A percentile compares a stretch with the other conserved stretches of the same genome.
Evolutionary conservation across 2,113 vertebrate genomes (phyloP).

Genomic region (Cariama cristata): DNA sequence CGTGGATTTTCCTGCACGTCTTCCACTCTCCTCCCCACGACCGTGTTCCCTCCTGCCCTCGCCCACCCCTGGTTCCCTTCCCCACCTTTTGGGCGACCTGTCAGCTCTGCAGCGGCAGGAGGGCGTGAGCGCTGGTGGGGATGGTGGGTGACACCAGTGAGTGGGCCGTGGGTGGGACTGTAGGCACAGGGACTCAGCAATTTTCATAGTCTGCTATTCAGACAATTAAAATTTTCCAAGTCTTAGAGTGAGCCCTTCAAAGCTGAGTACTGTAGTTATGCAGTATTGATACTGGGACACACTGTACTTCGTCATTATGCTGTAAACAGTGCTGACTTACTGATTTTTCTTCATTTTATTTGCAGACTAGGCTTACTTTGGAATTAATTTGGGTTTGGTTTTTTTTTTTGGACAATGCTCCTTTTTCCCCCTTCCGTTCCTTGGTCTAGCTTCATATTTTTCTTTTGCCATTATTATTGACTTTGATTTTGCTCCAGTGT

Average conservation of each 20-base stretch:
- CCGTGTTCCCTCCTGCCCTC: accelerated
- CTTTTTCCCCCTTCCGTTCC: background rate
- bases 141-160: background rate
- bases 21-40: accelerated
- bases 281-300: accelerated
- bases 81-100: accelerated
- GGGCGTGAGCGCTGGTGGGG: background rate
- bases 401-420: background rate
- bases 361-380: background rate
- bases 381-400: background rate
- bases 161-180: accelerated
- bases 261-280: background rate
- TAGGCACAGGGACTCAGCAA: accelerated
- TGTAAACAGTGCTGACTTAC: no score
- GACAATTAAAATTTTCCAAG: background rate
- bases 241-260: no score
- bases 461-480: background rate
- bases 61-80: accelerated
- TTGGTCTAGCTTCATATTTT: background rate
- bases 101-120: background rate
- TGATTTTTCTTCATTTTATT: background rate
- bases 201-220: accelerated
- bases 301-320: accelerated
- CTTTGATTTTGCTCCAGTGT: background rate
- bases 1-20: background rate